Base-by-base conservation (phyloP, 1,140 invertebrate species). In the Physella acuta region DNA sequence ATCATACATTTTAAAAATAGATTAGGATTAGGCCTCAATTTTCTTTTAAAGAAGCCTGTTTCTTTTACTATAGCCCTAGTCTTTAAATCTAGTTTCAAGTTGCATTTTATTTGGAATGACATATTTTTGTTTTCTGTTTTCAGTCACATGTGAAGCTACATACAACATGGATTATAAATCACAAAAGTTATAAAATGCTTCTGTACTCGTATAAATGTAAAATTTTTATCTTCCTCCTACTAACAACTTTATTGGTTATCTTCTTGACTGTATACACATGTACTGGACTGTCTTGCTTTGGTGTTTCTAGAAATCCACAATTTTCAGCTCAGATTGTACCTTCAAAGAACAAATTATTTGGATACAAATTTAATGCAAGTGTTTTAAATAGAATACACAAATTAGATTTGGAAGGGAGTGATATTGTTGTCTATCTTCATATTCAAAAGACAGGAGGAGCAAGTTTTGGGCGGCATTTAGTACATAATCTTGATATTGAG, bases 401-500 rank as follows among this genome's bases (percentile, higher is more conserved):
- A 31, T 17, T 68, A 0, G 28, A 68, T 39, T 37, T 68, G 20
- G 66, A 68, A 68, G 66, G 36, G 16, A 34, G 36, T 14, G 97
- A 99, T 87, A 96, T 99, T 26, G 93, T 99, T 87, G 95, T 99
- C 26, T 99, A 99, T 84, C 86, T 99, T 53, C 97, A 99, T 82
- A 98, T 99, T 85, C 97, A 99, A 86, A 99, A 99, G 85, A 94
- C 93, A 73, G 92, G 92, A 82, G 85, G 84, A 0, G 97, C 95
- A n/a, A 91, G 93, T 2, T 98, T 99, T 85, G 95, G 95, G 16
- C 91, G 92, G 79, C 94, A 98, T 86, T 88, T 98, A 69, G 95
- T 96, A 51, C 92, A 92, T 86, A 94, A 97, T 88, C 88, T 98
- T 74, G 94, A 95, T 58, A 65, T 98, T 92, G 71, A 77, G 31